Evolutionary conservation across 2,797 vertebrate genomes (phyloP), one percentile per base, ranked within the genome.

Genomic region (Chaunax sp.): DNA sequence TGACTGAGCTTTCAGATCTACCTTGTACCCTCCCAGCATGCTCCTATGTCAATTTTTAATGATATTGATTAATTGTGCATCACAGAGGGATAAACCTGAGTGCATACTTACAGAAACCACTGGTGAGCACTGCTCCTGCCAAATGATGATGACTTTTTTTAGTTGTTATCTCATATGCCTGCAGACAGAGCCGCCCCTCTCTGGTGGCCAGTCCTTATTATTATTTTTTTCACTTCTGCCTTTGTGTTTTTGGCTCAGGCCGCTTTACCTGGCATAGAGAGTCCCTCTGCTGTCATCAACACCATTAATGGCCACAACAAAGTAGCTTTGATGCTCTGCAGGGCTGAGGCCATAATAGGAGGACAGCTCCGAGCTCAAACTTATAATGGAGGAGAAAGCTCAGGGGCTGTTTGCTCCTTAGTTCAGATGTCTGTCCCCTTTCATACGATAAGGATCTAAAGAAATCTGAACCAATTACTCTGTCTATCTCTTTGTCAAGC

Each of bases 311-410:
- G 26, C 65, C 87, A 74, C 88, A 83, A 83, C 85, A 87, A 90
- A 90, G 83, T 80, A 71, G 69, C 85, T 92, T 89, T 91, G 89
- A 90, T 89, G 86, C 85, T 69, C 65, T 67, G 74, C 73, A 30
- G 71, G 78, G 72, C 71, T 74, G 53, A 44, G 72, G 38, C 75
- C 18, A 57, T 82, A 82, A 84, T 79, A 49, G 75, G 69, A 78
- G 80, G 76, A 79, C 67, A 40, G 72, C 80, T 76, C 60, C 55
- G 38, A 46, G 62, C 77, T 70, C 72, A 38, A 14, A 19, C 28
- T 69, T 10, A 12, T 75, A 74, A 84, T 81, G 59, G 71, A 79
- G 54, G 52, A 41, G 72, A 69, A 68, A 69, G 63, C 81, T 78
- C 57, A 9, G 35, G 37, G 78, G 58, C 81, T 64, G 51, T 70